Percentiles rank a stretch among this genome's conserved stretches.
Evolutionary conservation across 2,888 invertebrate species (phyloP).

Genomic region (Pseudococcus jackbeardsleyi): DNA sequence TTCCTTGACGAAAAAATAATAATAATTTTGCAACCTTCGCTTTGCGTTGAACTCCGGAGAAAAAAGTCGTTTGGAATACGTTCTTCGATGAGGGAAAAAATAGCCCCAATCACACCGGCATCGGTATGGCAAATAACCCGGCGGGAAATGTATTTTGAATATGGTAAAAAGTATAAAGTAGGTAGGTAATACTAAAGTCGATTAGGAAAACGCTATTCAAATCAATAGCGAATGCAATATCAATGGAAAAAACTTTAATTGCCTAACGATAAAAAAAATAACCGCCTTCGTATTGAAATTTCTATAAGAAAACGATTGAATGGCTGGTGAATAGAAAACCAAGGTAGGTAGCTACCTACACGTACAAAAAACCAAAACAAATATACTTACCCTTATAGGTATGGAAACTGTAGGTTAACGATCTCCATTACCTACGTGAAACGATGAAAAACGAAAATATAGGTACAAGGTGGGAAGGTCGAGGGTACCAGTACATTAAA

Average conservation of each 20-base stretch:
- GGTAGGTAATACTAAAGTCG: constrained; percentile 2
- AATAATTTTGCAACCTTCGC: background rate
- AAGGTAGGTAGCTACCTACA: background rate
- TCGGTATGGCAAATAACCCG: background rate
- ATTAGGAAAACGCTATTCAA: constrained; percentile 19
- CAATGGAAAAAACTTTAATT: constrained; percentile 27
- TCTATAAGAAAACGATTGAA: constrained; percentile 33
- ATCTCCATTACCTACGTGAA: background rate
- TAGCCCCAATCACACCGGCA: background rate
- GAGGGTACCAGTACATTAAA: background rate
- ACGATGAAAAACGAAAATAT: constrained; percentile 11
- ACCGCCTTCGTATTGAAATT: constrained; percentile 27
- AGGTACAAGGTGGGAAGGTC: too few relatives aligned
- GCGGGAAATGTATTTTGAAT: background rate
- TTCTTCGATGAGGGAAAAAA: background rate
- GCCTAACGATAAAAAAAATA: background rate
- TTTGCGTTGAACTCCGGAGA: background rate
- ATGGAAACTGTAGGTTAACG: constrained; percentile 32
- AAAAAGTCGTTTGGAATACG: constrained; percentile 9
- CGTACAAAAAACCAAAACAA: background rate
- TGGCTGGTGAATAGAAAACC: constrained; percentile 2
- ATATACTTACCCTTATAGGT: background rate
- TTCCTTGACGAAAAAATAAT: background rate
- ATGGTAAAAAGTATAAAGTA: background rate
- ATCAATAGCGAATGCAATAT: background rate